Conservation (phyloP, 2,113 vertebrate species). For the Rhinoptilus africanus region DNA sequence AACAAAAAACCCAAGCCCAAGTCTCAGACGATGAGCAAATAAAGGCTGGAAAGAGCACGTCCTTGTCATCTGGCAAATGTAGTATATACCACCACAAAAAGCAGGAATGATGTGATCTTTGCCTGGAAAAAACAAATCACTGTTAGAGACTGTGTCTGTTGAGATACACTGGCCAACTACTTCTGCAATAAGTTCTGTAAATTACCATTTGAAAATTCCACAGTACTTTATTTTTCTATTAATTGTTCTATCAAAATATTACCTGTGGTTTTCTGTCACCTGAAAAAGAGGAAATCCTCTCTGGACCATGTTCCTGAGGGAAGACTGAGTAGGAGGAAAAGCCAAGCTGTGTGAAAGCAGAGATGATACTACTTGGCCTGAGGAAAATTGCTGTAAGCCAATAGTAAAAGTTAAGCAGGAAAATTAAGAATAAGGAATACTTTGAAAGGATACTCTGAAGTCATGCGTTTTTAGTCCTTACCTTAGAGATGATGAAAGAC, state of each 20-base stretch:
- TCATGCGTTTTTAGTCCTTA: background rate
- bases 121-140: background rate
- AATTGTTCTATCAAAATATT: background rate
- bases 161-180: background rate
- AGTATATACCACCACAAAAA: background rate
- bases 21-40: background rate
- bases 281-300: background rate
- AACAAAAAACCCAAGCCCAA: background rate
- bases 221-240: background rate
- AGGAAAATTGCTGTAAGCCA: background rate
- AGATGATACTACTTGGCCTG: background rate
- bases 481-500: background rate
- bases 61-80: background rate
- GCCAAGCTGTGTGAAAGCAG: background rate
- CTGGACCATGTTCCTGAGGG: background rate
- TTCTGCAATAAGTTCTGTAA: background rate
- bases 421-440: background rate
- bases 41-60: background rate
- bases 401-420: background rate
- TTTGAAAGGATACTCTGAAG: background rate
- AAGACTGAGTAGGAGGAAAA: background rate
- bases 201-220: background rate
- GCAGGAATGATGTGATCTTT: background rate
- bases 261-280: background rate
- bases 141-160: background rate